Evolutionary conservation across 2,113 vertebrate genomes (phyloP).

Genomic region (Zosterops japonicus): DNA sequence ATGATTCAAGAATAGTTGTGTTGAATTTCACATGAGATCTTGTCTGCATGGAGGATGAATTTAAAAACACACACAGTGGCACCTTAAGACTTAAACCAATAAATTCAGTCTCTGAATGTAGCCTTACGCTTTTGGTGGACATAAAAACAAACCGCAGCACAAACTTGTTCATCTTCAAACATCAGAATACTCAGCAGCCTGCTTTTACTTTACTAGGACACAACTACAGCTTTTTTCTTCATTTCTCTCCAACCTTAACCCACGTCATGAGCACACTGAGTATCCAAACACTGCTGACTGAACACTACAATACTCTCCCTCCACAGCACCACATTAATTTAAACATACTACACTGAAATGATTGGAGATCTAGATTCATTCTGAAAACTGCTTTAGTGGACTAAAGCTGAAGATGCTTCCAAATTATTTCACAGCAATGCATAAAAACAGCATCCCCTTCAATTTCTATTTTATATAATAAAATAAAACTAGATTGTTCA

Average conservation of each 20-base stretch:
- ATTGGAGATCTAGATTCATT: background rate
- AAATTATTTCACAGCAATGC: background rate
- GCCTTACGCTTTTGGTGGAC: background rate
- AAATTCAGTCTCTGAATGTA: background rate
- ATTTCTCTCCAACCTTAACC: background rate
- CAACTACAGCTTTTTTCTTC: background rate
- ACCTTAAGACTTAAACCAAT: background rate
- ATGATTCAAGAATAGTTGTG: background rate
- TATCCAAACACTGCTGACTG: background rate
- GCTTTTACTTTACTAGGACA: background rate
- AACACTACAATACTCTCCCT: background rate
- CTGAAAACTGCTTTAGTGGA: background rate
- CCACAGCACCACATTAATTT: background rate
- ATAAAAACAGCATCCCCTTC: background rate
- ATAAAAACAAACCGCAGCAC: background rate
- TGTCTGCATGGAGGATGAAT: background rate
- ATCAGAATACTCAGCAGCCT: background rate
- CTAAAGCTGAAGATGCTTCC: background rate
- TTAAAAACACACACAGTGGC: background rate
- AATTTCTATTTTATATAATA: background rate
- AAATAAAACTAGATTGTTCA: background rate
- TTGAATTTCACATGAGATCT: background rate
- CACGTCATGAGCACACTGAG: background rate
- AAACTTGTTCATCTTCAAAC: background rate
- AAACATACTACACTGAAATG: background rate